A percentile compares a stretch with the other conserved stretches of the same genome.
These are phyloP conservation scores for Mythimna vitellina DNA, from an alignment of 2,888 invertebrate genomes.

Conservation along the genomic window DNA sequence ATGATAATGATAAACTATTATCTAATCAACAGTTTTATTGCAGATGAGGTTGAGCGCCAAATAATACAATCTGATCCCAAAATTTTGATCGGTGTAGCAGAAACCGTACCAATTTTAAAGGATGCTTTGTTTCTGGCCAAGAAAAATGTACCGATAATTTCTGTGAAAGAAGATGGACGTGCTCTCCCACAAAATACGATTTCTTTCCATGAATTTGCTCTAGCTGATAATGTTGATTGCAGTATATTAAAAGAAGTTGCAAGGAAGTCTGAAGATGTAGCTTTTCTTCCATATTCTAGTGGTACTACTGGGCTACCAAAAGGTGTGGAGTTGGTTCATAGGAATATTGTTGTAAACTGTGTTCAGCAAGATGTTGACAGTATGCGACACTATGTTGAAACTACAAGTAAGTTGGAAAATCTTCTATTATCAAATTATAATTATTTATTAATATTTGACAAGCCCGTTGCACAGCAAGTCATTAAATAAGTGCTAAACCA, in stretches of 20 bases:
- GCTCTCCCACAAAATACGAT: slow-evolving; percentile 88
- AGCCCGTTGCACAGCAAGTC: neutral
- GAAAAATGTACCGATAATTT: slow-evolving; percentile 87
- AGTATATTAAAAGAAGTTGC: slow-evolving; percentile 82
- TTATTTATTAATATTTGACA: neutral
- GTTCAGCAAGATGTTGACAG: slow-evolving; percentile 74
- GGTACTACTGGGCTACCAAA: slow-evolving; percentile 96
- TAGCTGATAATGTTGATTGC: slow-evolving; percentile 86
- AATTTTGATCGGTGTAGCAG: slow-evolving; percentile 90
- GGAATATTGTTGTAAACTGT: slow-evolving; percentile 87
- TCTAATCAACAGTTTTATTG: slow-evolving; percentile 63
- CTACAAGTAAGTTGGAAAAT: slow-evolving; percentile 75
- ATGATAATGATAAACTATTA: neutral
- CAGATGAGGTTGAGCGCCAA: slow-evolving; percentile 93
- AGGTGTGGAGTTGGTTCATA: slow-evolving; percentile 92
- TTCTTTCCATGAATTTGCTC: slow-evolving; percentile 90
- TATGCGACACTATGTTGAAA: slow-evolving; percentile 73
- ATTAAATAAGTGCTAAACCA: too few relatives aligned
- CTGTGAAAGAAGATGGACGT: slow-evolving; percentile 66
- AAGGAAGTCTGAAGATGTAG: slow-evolving; percentile 88
- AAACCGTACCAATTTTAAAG: slow-evolving; percentile 84
- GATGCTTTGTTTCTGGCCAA: slow-evolving; percentile 85
- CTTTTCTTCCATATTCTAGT: slow-evolving; percentile 94
- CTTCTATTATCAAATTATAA: neutral
- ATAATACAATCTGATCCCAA: slow-evolving; percentile 91